These are phyloP conservation scores for Mystacornis crossleyi DNA, from an alignment of 2,113 vertebrate genomes.

Conservation along the genomic window DNA sequence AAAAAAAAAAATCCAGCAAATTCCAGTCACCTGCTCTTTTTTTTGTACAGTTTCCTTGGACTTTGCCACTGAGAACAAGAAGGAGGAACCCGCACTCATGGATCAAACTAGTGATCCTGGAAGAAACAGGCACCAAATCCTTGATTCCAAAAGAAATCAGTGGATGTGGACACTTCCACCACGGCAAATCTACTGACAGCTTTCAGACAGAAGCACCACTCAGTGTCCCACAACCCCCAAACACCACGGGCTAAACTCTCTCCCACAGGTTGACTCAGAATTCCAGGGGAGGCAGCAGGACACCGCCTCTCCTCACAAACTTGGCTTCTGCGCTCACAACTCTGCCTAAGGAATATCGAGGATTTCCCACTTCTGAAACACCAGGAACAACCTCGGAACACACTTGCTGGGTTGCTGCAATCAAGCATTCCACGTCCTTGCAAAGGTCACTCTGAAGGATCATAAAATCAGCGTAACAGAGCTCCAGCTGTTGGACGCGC, in stretches of 20 bases:
- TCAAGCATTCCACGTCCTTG: rapidly evolving
- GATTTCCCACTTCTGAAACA: neutral
- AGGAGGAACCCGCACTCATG: neutral
- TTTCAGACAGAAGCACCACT: neutral
- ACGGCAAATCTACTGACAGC: rapidly evolving
- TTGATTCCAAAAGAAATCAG: neutral
- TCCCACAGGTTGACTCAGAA: neutral
- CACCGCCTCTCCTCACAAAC: neutral
- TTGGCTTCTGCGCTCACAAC: neutral
- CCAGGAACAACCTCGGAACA: neutral
- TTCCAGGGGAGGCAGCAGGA: neutral
- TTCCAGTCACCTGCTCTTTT: neutral
- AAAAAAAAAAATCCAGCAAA: neutral
- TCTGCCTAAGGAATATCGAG: neutral
- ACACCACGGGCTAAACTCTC: rapidly evolving
- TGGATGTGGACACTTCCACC: neutral
- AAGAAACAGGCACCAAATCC: neutral
- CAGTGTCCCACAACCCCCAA: neutral
- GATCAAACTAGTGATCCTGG: neutral
- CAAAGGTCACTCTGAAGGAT: neutral
- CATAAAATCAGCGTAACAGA: neutral
- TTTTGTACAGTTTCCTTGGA: neutral
- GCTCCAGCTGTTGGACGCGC: neutral
- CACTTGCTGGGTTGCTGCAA: neutral
- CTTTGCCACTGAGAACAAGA: neutral